Evolutionary conservation across 2,113 vertebrate genomes (phyloP).

Genomic region (Nothoprocta pentlandii): DNA sequence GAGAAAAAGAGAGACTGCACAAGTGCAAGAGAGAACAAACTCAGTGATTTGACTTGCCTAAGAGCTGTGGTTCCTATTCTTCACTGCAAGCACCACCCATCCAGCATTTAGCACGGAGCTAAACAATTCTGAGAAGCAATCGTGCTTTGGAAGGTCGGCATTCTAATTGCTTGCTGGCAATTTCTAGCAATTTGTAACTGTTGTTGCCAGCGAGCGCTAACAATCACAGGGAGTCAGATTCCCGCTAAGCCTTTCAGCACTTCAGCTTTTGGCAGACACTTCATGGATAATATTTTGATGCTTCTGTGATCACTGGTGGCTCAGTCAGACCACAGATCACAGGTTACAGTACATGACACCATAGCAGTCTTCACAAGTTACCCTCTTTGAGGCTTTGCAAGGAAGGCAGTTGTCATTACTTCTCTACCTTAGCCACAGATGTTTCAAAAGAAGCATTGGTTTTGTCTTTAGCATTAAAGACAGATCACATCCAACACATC

Average conservation of each 20-base stretch:
- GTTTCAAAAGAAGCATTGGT: not conserved
- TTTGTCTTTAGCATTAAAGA: not conserved
- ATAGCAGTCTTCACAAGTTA: not conserved
- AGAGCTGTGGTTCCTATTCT: not conserved
- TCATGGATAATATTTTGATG: not conserved
- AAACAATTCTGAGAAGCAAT: not conserved
- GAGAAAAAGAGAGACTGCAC: too few species aligned
- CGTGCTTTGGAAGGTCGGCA: not conserved
- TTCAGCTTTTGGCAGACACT: conserved; percentile 17
- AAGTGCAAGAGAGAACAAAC: not conserved
- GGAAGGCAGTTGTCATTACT: not conserved
- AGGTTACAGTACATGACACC: not conserved
- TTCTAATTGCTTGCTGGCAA: not conserved
- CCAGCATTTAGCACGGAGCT: not conserved
- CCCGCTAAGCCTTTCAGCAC: conserved; percentile 44
- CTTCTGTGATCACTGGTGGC: not conserved
- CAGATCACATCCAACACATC: not conserved
- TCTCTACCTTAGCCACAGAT: not conserved
- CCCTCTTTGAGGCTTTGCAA: not conserved
- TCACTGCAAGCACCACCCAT: not conserved
- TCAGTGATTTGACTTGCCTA: not conserved
- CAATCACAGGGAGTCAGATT: conserved; percentile 18
- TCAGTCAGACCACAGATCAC: conserved; percentile 7
- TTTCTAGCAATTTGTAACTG: conserved; percentile 17
- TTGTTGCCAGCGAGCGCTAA: conserved; percentile 22